Conservation (phyloP, 2,888 invertebrate genomes). For the Amorpha juglandis region DNA sequence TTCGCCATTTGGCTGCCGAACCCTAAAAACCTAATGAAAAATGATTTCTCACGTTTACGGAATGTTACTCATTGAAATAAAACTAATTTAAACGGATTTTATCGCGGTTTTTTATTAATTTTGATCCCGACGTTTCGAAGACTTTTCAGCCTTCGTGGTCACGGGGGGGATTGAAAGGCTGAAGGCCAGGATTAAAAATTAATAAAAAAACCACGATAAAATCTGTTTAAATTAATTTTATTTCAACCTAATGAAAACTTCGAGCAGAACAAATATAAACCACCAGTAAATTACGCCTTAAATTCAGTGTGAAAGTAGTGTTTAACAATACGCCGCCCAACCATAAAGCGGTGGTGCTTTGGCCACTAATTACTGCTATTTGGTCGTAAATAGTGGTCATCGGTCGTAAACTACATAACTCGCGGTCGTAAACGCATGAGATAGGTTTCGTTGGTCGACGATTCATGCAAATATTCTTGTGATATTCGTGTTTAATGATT, state of each 20-base stretch:
- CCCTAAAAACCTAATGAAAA: no score
- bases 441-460: conserved; percentile 29
- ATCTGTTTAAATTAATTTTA: no score
- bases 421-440: conserved; percentile 56
- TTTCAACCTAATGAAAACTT: not conserved
- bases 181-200: no score
- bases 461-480: conserved; percentile 54
- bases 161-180: no score
- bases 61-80: no score
- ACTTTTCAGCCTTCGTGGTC: no score
- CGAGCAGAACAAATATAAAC: conserved; percentile 21
- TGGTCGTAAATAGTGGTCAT: conserved; percentile 73
- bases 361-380: conserved; percentile 75
- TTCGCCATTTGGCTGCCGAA: no score
- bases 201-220: no score
- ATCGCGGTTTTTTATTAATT: no score
- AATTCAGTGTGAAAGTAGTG: conserved; percentile 51
- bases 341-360: conserved; percentile 54
- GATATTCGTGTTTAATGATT: not conserved
- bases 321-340: conserved; percentile 55
- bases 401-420: conserved; percentile 77
- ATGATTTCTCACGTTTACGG: no score
- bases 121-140: no score
- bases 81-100: no score
- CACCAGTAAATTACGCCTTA: conserved; percentile 39